Percentiles rank a stretch among this genome's conserved stretches.
Evolutionary conservation across 2,888 invertebrate genomes (phyloP).

Genomic region (Ichneumoninae sp.): DNA sequence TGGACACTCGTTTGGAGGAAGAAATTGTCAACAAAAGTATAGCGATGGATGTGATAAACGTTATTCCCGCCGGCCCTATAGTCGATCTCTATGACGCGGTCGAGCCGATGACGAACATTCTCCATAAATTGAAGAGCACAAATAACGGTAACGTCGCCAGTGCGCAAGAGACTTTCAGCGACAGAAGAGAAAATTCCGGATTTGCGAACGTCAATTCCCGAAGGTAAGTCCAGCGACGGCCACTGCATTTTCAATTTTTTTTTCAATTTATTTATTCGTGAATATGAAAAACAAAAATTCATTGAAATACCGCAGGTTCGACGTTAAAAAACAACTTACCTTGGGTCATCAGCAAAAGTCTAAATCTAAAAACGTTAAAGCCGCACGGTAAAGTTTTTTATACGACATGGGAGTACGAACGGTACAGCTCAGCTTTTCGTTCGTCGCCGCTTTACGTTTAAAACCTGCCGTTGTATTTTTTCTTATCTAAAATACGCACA

Average conservation of each 20-base stretch:
- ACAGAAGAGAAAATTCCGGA: slow-evolving; percentile 31
- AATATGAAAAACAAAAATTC: slow-evolving; percentile 27
- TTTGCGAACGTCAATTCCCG: slow-evolving; percentile 53
- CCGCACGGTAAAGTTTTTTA: slow-evolving; percentile 73
- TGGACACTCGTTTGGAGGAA: slow-evolving; percentile 88
- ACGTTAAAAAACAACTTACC: slow-evolving; percentile 71
- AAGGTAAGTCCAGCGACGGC: slow-evolving; percentile 36
- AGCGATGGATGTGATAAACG: slow-evolving; percentile 87
- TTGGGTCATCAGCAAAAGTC: slow-evolving; percentile 72
- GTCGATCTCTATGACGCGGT: slow-evolving; percentile 87
- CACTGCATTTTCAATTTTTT: neutral
- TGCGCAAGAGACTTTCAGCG: slow-evolving; percentile 40
- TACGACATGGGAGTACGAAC: slow-evolving; percentile 42
- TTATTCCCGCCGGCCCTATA: slow-evolving; percentile 85
- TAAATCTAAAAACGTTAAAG: slow-evolving; percentile 74
- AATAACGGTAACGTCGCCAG: slow-evolving; percentile 52
- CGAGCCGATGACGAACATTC: slow-evolving; percentile 61
- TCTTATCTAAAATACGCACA: slow-evolving; percentile 48
- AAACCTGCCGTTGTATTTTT: slow-evolving; percentile 11
- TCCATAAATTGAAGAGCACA: slow-evolving; percentile 43
- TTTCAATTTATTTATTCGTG: neutral
- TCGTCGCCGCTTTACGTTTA: slow-evolving; percentile 38
- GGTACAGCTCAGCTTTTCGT: slow-evolving; percentile 59
- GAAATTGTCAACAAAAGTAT: slow-evolving; percentile 88
- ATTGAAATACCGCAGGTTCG: slow-evolving; percentile 72